Evolutionary conservation across 64 coral and sea anemone species (phyloP).

Genomic region (Dendrophyllia cribrosa): DNA sequence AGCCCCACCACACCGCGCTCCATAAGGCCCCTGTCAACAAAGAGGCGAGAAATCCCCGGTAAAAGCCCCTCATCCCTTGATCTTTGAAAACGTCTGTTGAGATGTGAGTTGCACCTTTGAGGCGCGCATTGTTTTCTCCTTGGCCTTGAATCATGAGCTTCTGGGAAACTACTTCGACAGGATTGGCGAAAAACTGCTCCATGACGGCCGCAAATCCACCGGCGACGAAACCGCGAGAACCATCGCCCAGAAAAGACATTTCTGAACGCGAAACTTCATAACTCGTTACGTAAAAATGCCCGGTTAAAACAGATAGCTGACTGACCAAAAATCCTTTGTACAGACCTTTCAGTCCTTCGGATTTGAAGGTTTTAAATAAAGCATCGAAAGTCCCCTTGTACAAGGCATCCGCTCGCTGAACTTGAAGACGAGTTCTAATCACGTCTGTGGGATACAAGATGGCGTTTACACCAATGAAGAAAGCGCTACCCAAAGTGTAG

Average conservation of each 20-base stretch:
- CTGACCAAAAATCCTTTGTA: conserved; percentile 81
- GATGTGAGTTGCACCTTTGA: conserved; percentile 55
- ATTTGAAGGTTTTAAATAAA: conserved; percentile 65
- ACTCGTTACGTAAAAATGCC: conserved; percentile 73
- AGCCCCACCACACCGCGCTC: conserved; percentile 90
- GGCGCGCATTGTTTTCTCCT: conserved; percentile 31
- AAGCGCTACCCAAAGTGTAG: conserved; percentile 64
- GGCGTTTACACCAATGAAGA: conserved; percentile 58
- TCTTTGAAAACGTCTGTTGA: conserved; percentile 61
- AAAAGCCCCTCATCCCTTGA: conserved; percentile 75
- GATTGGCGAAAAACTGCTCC: conserved; percentile 84
- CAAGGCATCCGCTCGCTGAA: conserved; percentile 66
- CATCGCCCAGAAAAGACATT: conserved; percentile 65
- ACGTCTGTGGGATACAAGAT: conserved; percentile 77
- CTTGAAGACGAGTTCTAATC: conserved; percentile 86
- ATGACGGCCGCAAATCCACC: conserved; percentile 72
- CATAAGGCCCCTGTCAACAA: conserved; percentile 65
- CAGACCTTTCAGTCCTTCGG: conserved; percentile 79
- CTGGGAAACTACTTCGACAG: conserved; percentile 76
- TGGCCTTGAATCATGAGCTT: conserved; percentile 80
- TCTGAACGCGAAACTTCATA: conserved; percentile 84
- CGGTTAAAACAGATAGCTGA: conserved; percentile 74
- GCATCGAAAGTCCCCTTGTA: conserved; percentile 85
- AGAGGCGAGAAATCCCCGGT: conserved; percentile 87
- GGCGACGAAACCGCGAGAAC: conserved; percentile 75